A percentile compares a stretch with the other conserved stretches of the same genome.
Conservation (phyloP, 2,797 vertebrate genomes). For the Acipenser ruthenus region DNA sequence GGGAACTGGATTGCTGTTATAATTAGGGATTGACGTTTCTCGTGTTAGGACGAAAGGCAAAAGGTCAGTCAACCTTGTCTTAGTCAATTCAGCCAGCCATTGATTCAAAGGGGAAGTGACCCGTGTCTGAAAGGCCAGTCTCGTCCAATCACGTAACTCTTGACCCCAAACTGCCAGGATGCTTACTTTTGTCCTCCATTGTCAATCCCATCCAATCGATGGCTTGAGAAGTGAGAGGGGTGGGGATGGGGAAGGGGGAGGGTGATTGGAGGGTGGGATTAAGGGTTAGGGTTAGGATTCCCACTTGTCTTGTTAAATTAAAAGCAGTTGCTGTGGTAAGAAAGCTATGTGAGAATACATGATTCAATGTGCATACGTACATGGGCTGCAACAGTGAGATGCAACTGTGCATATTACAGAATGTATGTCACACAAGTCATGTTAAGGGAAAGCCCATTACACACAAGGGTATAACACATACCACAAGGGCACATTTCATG, state of each 20-base stretch:
- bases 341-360: too few relatives aligned
- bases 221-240: not conserved
- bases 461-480: too few relatives aligned
- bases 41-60: constrained; percentile 2
- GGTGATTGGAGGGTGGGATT: not conserved
- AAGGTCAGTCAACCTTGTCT: constrained; percentile 21
- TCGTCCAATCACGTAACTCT: constrained; percentile 47
- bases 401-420: too few relatives aligned
- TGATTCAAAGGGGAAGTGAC: constrained; percentile 51
- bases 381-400: too few relatives aligned
- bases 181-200: not conserved
- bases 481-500: too few relatives aligned
- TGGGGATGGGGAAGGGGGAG: constrained; percentile 1
- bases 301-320: not conserved
- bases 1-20: not conserved
- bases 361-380: too few relatives aligned
- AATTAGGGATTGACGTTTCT: too few relatives aligned
- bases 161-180: constrained; percentile 37
- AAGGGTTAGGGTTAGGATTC: not conserved
- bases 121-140: constrained; percentile 54
- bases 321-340: too few relatives aligned
- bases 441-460: too few relatives aligned
- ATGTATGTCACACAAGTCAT: too few relatives aligned
- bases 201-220: not conserved
- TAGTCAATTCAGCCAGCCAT: constrained; percentile 26